Conservation (phyloP, 2,113 vertebrate genomes). For the Malurus cyaneus region DNA sequence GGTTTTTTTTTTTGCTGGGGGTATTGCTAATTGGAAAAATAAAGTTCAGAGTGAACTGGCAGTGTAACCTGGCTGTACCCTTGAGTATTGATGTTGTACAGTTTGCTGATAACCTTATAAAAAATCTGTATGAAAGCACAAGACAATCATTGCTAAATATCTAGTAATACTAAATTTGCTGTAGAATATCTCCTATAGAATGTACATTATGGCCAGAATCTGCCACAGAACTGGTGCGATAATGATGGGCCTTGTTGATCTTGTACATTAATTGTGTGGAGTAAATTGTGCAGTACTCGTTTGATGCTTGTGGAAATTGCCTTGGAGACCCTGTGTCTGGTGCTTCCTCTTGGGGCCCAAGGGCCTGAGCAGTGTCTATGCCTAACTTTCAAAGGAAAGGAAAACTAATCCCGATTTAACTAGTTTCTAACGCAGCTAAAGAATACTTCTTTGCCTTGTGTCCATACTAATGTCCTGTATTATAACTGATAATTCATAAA, state of each 20-base stretch:
- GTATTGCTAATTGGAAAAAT: background rate
- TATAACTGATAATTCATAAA: background rate
- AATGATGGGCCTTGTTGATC: background rate
- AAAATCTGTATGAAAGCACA: background rate
- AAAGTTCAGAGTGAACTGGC: background rate
- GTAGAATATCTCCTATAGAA: background rate
- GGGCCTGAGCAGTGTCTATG: background rate
- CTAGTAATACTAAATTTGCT: background rate
- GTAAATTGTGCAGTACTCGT: background rate
- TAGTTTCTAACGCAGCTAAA: background rate
- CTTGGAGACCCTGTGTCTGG: background rate
- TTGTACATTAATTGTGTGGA: background rate
- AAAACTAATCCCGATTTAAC: background rate
- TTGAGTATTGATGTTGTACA: background rate
- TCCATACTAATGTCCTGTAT: background rate
- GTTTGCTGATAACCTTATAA: background rate
- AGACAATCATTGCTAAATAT: background rate
- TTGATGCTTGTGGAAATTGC: background rate
- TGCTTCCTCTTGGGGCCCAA: accelerated
- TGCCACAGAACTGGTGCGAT: background rate
- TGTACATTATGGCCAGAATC: background rate
- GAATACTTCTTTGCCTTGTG: background rate
- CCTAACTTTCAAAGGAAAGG: background rate
- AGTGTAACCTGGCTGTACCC: background rate
- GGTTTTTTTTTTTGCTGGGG: background rate